These are phyloP conservation scores for Drosophila setosimentum DNA, from an alignment of 2,888 invertebrate genomes.

Conservation along the genomic window DNA sequence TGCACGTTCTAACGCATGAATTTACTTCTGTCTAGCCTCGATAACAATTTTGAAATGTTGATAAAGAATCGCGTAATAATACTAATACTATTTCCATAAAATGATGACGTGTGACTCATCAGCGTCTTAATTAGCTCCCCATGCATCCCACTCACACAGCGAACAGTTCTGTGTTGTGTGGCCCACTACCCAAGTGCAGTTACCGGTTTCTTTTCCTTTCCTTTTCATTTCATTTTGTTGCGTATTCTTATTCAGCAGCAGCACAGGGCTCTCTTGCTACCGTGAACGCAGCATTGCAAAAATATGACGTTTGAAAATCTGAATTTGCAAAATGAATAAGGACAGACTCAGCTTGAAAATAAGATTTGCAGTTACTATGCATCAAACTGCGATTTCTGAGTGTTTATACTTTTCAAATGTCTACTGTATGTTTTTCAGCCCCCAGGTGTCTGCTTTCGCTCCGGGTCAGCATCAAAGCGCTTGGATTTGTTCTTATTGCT, in stretches of 20 bases:
- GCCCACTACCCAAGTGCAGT: constrained; percentile 44
- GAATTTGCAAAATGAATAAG: not conserved
- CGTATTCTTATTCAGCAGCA: not conserved
- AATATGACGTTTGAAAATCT: not conserved
- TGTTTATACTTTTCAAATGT: not conserved
- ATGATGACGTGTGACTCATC: not conserved
- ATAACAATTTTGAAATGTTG: constrained; percentile 33
- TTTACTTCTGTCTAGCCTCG: constrained; percentile 36
- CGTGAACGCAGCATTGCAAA: no score
- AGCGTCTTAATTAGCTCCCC: not conserved
- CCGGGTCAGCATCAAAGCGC: constrained; percentile 12
- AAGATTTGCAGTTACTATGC: not conserved
- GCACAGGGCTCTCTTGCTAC: not conserved
- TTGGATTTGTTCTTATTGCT: constrained; percentile 3
- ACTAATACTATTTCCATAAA: not conserved
- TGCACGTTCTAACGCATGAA: constrained; percentile 29
- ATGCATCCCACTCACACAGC: not conserved
- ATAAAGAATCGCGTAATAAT: constrained; percentile 5
- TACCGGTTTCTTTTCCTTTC: constrained; percentile 30
- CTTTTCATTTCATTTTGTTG: constrained; percentile 28
- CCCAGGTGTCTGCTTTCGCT: constrained; percentile 29
- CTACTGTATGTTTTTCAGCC: not conserved
- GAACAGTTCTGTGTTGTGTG: constrained; percentile 4
- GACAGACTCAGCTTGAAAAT: not conserved
- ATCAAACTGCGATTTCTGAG: not conserved